A percentile compares a stretch with the other conserved stretches of the same genome.
phyloP scores from a whole-genome alignment of 2,888 invertebrate genomes.

The Sialis lutaria region DNA sequence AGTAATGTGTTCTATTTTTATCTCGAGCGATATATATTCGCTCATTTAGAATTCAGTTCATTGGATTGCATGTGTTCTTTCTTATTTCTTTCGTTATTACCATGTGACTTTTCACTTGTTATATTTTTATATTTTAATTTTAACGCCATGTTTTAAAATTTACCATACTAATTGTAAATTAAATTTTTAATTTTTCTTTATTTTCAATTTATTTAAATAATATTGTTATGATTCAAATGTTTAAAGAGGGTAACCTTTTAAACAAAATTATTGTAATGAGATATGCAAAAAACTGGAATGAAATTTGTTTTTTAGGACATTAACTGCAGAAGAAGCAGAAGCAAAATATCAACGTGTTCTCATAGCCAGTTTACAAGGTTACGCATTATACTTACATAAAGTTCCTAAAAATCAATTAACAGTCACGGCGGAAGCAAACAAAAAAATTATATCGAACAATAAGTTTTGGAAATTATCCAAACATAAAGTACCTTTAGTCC shows the following conservation, averaged over 20 bases:
- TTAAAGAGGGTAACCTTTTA: neutral
- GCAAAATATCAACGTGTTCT: slow-evolving; percentile 48
- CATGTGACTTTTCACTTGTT: too few relatives aligned
- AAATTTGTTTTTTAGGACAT: slow-evolving; percentile 21
- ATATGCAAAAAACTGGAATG: neutral
- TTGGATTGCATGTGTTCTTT: too few relatives aligned
- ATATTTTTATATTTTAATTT: too few relatives aligned
- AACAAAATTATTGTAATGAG: neutral
- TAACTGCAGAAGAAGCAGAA: slow-evolving; percentile 46
- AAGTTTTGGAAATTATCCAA: slow-evolving; percentile 60
- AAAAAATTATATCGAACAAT: slow-evolving; percentile 33
- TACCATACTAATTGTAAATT: too few relatives aligned
- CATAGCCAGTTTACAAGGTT: slow-evolving; percentile 44
- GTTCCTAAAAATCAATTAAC: slow-evolving; percentile 30
- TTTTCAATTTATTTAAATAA: neutral
- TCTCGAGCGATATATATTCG: too few relatives aligned
- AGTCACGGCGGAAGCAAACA: slow-evolving; percentile 32
- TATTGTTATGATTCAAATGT: slow-evolving; percentile 1
- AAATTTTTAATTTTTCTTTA: too few relatives aligned
- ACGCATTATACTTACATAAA: slow-evolving; percentile 40
- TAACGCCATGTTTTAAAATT: too few relatives aligned
- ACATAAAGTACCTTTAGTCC: slow-evolving; percentile 29
- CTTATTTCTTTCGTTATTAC: too few relatives aligned
- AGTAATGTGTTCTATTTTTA: too few relatives aligned
- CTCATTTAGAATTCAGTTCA: too few relatives aligned